Percentiles rank a stretch among this genome's conserved stretches.
Evolutionary conservation across 2,797 vertebrate species (phyloP).

Genomic region (Falco berigora): DNA sequence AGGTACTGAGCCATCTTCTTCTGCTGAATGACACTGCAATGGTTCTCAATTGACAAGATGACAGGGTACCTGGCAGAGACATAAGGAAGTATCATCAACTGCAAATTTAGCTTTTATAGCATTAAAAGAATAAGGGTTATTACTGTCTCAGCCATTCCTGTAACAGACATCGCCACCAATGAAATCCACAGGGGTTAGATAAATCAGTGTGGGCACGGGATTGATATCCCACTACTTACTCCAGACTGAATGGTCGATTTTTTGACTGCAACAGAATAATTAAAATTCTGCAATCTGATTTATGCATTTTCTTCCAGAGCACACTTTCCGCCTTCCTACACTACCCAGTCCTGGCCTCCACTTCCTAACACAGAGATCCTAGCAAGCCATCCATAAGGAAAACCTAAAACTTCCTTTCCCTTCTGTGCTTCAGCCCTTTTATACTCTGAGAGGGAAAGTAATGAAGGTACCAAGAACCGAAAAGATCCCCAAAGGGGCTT

Average conservation of each 20-base stretch:
- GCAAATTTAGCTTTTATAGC: background rate
- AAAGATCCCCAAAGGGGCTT: background rate
- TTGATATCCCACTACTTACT: background rate
- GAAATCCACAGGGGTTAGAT: background rate
- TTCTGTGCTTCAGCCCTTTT: background rate
- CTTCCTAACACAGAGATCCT: background rate
- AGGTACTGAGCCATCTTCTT: slow-evolving; percentile 98
- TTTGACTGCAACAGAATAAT: background rate
- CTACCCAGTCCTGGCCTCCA: background rate
- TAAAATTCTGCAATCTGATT: background rate
- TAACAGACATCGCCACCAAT: background rate
- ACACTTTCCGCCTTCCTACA: background rate
- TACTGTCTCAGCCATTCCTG: background rate
- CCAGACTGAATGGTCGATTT: background rate
- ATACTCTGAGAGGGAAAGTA: background rate
- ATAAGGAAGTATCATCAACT: background rate
- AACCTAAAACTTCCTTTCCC: background rate
- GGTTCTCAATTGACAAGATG: slow-evolving; percentile 97
- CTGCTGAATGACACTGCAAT: slow-evolving; percentile 94
- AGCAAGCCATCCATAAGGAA: background rate
- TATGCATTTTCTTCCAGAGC: background rate
- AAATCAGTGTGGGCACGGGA: background rate
- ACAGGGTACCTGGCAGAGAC: slow-evolving; percentile 84
- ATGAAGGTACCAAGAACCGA: background rate
- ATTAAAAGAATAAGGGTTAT: background rate